These are phyloP conservation scores for Clarias platycephalus DNA, from an alignment of 2,797 vertebrate genomes.

Conservation along the genomic window DNA sequence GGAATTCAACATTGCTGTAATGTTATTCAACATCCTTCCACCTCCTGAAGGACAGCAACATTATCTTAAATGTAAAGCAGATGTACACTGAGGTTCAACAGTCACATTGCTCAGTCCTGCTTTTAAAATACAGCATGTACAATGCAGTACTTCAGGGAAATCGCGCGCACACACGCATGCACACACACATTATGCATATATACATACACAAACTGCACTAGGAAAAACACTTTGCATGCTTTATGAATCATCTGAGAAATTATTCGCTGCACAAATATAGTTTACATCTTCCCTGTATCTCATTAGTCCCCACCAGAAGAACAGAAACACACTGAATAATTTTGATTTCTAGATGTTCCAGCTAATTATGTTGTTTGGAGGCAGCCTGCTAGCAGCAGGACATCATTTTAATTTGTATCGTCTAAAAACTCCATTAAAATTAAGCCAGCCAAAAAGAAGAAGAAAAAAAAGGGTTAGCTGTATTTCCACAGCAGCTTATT, in stretches of 20 bases:
- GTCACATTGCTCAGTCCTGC: constrained; percentile 48
- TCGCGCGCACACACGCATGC: constrained; percentile 18
- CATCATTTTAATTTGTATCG: constrained; percentile 70
- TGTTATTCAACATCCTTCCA: not conserved
- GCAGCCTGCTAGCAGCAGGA: constrained; percentile 71
- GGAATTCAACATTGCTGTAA: not conserved
- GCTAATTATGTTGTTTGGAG: constrained; percentile 74
- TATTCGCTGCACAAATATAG: constrained; percentile 72
- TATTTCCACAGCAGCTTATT: constrained; percentile 56
- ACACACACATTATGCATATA: constrained; percentile 22
- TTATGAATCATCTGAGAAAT: constrained; percentile 67
- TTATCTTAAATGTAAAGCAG: constrained; percentile 42
- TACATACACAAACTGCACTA: constrained; percentile 34
- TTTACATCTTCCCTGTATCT: constrained; percentile 64
- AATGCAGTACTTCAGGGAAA: constrained; percentile 31
- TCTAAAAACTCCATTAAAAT: constrained; percentile 65
- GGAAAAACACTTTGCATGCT: constrained; percentile 63
- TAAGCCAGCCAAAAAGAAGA: constrained; percentile 45
- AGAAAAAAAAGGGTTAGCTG: constrained; percentile 55
- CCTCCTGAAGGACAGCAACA: not conserved
- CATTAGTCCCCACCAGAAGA: constrained; percentile 67
- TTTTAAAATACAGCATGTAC: constrained; percentile 27
- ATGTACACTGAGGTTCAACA: constrained; percentile 11
- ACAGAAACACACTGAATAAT: constrained; percentile 65
- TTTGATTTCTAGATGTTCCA: constrained; percentile 72